These are phyloP conservation scores for Battus philenor DNA, from an alignment of 1,140 invertebrate species.

Conservation along the genomic window DNA sequence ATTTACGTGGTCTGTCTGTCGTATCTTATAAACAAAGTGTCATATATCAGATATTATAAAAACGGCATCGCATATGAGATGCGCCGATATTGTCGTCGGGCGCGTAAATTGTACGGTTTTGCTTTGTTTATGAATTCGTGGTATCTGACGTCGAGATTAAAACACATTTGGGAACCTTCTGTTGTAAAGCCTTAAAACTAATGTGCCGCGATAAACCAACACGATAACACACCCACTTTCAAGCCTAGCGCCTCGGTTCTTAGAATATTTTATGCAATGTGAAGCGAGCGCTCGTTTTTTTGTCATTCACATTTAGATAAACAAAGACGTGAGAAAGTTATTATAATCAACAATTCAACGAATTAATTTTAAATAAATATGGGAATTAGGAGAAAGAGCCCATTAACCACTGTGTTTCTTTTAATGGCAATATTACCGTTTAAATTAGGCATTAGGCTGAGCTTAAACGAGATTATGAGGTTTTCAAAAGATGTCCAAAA, in stretches of 20 bases:
- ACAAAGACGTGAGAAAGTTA: constrained; percentile 30
- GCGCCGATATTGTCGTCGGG: constrained; percentile 5
- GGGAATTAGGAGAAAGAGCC: too few relatives aligned
- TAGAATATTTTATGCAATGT: constrained; percentile 25
- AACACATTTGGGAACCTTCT: constrained; percentile 31
- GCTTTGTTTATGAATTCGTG: constrained; percentile 24
- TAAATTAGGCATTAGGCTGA: too few relatives aligned
- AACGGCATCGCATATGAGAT: constrained; percentile 12
- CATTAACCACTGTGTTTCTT: too few relatives aligned
- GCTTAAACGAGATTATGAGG: too few relatives aligned
- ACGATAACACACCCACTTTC: constrained; percentile 24
- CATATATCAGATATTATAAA: constrained; percentile 19
- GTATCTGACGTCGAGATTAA: constrained; percentile 29
- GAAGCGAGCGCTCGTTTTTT: constrained; percentile 15
- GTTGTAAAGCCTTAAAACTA: constrained; percentile 27
- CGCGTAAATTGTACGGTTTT: constrained; percentile 19
- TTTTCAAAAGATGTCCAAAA: too few relatives aligned
- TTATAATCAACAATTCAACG: constrained; percentile 11
- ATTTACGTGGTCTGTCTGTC: too few relatives aligned
- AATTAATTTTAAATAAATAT: constrained; percentile 11
- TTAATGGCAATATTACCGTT: too few relatives aligned
- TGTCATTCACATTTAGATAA: constrained; percentile 23
- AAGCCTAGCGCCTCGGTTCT: constrained; percentile 26
- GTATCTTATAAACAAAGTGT: constrained; percentile 14
- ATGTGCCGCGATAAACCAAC: constrained; percentile 27